Evolutionary conservation across 2,888 invertebrate species (phyloP), one percentile per base, ranked within the genome.

Genomic region (Philopedon plagiatum): DNA sequence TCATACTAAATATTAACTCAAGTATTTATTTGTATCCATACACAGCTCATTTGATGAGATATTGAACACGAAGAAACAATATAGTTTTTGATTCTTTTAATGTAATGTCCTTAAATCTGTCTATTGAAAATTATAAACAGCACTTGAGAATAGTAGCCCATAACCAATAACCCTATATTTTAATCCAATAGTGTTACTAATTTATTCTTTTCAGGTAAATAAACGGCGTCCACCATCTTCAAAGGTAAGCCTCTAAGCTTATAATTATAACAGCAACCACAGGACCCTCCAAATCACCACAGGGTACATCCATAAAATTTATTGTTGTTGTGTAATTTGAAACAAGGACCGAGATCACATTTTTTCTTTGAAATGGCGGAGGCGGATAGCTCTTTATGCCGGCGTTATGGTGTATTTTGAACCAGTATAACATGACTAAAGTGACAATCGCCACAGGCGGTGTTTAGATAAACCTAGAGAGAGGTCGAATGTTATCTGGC

Each of bases 371-470:
- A 51, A 64, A 64, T 73, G 64, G 73, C 19, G 62, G 58, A 73
- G 73, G 73, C 63, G 64, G 32, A 51, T 49, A 26, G 63, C 57
- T 37, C 57, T 62, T 66, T 72, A 71, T 34, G 62, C 57, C 58
- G 51, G 34, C 49, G 57, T 71, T 66, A 72, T 63, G 72, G 69
- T 51, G 29, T 64, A 73, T 73, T 73, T 58, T 51, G 65, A 57
- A 68, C 69, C 73, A 73, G 73, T 69, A 73, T 70, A 73, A 73
- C 73, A 73, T 34, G 69, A 49, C 56, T 49, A 73, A 73, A 73
- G 73, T 73, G 73, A 70, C 73, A 66, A 73, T 70, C 54, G 69
- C 73, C 58, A 51, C 61, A 60, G 73, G 73, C 56, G 66, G 54
- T 49, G 23, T 71, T 60, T 46, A 71, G 64, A 65, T 71, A 65